Percentiles rank a stretch among this genome's conserved stretches.
Conservation (phyloP, 2,888 invertebrate species). For the Pemphredon lugubris region DNA sequence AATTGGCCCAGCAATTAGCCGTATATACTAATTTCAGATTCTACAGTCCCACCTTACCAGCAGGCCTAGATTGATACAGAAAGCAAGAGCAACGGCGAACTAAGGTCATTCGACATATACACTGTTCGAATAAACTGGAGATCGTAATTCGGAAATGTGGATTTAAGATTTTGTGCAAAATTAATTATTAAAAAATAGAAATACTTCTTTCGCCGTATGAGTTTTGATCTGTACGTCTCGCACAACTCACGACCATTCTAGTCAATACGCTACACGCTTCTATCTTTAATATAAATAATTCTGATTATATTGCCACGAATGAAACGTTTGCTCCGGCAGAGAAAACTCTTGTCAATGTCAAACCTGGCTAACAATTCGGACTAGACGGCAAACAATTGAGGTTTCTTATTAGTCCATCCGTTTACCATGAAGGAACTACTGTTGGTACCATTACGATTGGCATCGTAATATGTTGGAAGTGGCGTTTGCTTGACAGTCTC, state of each 20-base stretch:
- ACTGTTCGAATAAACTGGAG: background rate
- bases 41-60: conserved; percentile 62
- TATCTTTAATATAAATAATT: conserved; percentile 19
- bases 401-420: conserved; percentile 68
- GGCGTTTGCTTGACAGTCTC: conserved; percentile 82
- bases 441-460: conserved; percentile 61
- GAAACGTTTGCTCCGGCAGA: conserved; percentile 5
- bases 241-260: conserved; percentile 4
- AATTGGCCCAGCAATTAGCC: conserved; percentile 74
- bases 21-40: conserved; percentile 22
- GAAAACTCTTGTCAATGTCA: conserved; percentile 55
- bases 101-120: conserved; percentile 7
- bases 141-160: background rate
- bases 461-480: conserved; percentile 81
- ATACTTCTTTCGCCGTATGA: conserved; percentile 43
- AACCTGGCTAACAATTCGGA: conserved; percentile 49
- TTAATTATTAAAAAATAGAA: conserved; percentile 52
- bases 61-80: conserved; percentile 42
- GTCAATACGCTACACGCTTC: background rate
- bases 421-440: conserved; percentile 69
- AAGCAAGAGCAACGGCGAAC: conserved; percentile 20
- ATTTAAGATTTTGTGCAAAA: conserved; percentile 51
- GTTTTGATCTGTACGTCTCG: conserved; percentile 14
- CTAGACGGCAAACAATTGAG: conserved; percentile 72
- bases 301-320: background rate